These are phyloP conservation scores for Manacus vitellinus DNA, from an alignment of 2,113 vertebrate species.

Conservation along the genomic window DNA sequence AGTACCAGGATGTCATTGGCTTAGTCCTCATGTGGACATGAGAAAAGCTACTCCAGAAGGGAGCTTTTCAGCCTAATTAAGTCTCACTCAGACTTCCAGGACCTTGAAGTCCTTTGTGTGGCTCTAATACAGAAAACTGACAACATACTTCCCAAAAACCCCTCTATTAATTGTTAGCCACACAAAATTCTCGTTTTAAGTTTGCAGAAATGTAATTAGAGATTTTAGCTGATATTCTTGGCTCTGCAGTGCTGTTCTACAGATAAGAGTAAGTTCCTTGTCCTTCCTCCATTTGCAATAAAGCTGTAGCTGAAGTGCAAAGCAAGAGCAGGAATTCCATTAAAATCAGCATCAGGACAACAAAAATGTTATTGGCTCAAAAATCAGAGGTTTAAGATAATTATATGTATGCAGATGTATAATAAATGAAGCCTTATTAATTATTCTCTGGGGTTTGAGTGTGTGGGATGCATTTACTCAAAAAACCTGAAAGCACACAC, in stretches of 20 bases:
- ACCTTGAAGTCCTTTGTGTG: not conserved
- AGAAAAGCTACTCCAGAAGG: not conserved
- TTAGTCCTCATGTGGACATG: not conserved
- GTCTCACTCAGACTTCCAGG: not conserved
- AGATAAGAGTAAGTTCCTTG: not conserved
- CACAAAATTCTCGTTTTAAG: not conserved
- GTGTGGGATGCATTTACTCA: not conserved
- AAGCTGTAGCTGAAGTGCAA: not conserved
- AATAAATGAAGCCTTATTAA: not conserved
- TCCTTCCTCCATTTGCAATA: not conserved
- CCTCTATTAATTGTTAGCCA: not conserved
- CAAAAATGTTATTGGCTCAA: not conserved
- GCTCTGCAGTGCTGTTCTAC: not conserved
- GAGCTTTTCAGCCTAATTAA: not conserved
- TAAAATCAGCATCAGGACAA: not conserved
- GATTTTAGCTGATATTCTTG: not conserved
- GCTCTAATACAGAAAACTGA: not conserved
- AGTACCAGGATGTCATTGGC: not conserved
- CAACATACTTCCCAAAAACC: accelerated
- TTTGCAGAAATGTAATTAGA: not conserved
- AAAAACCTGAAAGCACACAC: not conserved
- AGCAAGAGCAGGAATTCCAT: not conserved
- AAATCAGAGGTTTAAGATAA: not conserved
- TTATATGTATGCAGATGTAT: not conserved
- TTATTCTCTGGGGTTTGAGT: not conserved